These are phyloP conservation scores for Dendrophyllia cribrosa DNA, from an alignment of 64 coral and sea anemone species.

Conservation along the genomic window DNA sequence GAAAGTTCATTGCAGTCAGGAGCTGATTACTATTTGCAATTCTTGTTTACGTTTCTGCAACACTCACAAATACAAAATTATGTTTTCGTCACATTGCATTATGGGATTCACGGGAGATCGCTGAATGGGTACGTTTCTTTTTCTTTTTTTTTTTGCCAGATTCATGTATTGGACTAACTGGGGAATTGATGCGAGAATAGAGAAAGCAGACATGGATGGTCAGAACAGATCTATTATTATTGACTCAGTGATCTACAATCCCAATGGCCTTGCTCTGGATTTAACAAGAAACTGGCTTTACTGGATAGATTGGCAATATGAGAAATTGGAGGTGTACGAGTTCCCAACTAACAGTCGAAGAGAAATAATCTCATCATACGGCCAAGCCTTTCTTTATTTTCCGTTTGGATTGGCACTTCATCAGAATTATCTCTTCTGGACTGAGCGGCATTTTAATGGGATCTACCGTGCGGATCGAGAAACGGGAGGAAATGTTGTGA, in stretches of 20 bases:
- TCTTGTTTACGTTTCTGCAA: too few species aligned
- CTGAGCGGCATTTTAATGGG: not conserved
- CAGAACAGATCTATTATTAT: not conserved
- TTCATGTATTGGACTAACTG: slow-evolving; percentile 68
- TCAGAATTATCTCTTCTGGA: slow-evolving; percentile 31
- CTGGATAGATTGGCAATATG: slow-evolving; percentile 31
- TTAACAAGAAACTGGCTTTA: slow-evolving; percentile 47
- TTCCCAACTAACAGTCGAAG: not conserved
- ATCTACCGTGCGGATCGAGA: not conserved
- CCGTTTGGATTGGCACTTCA: slow-evolving; percentile 24
- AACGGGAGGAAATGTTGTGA: slow-evolving; percentile 1
- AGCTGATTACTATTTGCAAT: too few species aligned
- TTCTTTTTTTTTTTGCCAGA: not conserved
- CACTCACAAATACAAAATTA: too few species aligned
- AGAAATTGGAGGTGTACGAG: slow-evolving; percentile 35
- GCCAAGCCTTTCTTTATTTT: not conserved
- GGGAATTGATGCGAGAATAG: slow-evolving; percentile 13
- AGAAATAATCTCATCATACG: not conserved
- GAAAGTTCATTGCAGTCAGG: too few species aligned
- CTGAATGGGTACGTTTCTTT: too few species aligned
- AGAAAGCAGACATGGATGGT: slow-evolving; percentile 63
- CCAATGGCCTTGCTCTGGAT: slow-evolving; percentile 39
- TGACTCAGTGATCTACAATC: not conserved
- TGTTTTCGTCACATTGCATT: too few species aligned
- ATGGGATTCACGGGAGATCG: too few species aligned